Evolutionary conservation across 2,888 invertebrate genomes (phyloP), one percentile per base, ranked within the genome.

Genomic region (Drosophila cognata): DNA sequence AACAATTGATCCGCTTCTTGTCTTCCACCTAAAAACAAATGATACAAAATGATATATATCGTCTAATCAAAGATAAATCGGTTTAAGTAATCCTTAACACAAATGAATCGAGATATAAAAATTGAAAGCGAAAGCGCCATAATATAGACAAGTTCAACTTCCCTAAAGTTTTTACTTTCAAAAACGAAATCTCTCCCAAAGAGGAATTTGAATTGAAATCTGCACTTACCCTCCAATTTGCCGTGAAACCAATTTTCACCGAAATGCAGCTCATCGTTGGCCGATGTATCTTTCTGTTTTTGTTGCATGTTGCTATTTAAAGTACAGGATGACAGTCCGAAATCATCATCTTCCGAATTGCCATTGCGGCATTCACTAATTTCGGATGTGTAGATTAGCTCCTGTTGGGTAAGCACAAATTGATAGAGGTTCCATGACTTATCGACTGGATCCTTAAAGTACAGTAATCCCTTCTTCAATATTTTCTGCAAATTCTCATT

Each of bases 241-340:
- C 98, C 98, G 91, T 98, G 98, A 91, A 98, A 98, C 98, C 98
- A 98, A 91, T 96, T 96, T 93, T 98, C 98, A 31, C 96, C 96
- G 91, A 97, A 98, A 93, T 98, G 98, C 75, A 98, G 93, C 91
- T 98, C 98, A 90, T 98, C 97, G 85, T 97, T 97, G 0, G 96
- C 96, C 13, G 97, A 94, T 66, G 95, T 95, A 86, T 95, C 94
- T 74, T 94, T 94, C 4, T 94, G 93, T 29, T 95, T 94, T 0
- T 94, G 93, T 56, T 95, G 95, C 71, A 92, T 62, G 64, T 74
- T 87, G 57, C 59, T 76, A 18, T 88, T 68, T 3, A 85, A 25
- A 0, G 74, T 70, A n/a, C 72, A 82, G 0, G 81, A 51, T 0
- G 84, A 83, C 1, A 79, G 53, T 0, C 92, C 84, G 51, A 93